Conservation (phyloP, 2,797 vertebrate species). For the Peromyscus eremicus region DNA sequence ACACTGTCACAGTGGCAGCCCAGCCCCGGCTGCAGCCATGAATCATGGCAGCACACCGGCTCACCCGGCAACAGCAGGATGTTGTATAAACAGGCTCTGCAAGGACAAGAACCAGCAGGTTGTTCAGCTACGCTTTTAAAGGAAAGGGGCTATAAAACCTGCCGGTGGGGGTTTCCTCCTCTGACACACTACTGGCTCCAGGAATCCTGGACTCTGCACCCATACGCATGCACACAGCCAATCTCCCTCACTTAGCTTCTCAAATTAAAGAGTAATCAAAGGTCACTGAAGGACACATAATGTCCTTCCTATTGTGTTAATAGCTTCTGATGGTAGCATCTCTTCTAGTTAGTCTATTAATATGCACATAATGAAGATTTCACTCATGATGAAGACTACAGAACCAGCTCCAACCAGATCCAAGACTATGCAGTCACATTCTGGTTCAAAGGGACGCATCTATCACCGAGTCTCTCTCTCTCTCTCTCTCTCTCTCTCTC, state of each 20-base stretch:
- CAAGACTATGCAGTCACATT: neutral
- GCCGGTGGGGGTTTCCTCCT: slow-evolving; percentile 42
- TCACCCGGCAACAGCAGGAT: slow-evolving; percentile 33
- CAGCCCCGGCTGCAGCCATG: neutral
- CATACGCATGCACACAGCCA: neutral
- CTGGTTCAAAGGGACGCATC: neutral
- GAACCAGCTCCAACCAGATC: neutral
- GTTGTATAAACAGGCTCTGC: slow-evolving; percentile 58
- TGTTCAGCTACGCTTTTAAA: slow-evolving; percentile 61
- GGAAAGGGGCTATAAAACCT: slow-evolving; percentile 54
- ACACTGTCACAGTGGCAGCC: neutral
- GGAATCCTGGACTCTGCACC: neutral
- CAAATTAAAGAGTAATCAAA: slow-evolving; percentile 3
- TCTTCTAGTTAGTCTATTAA: neutral
- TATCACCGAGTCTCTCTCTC: neutral
- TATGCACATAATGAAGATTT: neutral
- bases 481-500: neutral
- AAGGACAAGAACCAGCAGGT: slow-evolving; percentile 17
- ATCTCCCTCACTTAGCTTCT: neutral
- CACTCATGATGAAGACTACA: neutral
- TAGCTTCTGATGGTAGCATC: neutral
- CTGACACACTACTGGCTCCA: neutral
- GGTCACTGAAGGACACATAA: neutral
- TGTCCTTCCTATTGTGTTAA: neutral
- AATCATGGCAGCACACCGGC: slow-evolving; percentile 11